phyloP scores from a whole-genome alignment of 2,888 invertebrate genomes.

The Drosophila dives region DNA sequence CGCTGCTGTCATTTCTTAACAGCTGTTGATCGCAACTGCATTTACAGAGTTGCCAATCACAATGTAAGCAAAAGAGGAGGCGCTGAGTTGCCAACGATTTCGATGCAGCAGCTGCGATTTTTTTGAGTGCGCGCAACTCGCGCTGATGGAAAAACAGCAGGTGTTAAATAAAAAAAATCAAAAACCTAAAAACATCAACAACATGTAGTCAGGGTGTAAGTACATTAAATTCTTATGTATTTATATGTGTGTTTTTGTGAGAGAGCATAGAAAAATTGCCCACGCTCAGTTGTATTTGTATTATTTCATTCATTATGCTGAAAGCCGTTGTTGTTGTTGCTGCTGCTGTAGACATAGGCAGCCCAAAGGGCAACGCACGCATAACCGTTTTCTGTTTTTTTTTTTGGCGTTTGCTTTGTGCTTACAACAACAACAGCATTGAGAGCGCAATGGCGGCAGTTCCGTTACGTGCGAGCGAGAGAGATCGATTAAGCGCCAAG shows the following conservation, averaged over 20 bases:
- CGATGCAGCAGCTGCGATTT: conserved; percentile 48
- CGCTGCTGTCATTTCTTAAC: conserved; percentile 18
- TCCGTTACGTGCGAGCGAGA: conserved; percentile 65
- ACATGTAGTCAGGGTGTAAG: conserved; percentile 28
- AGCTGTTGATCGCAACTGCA: conserved; percentile 63
- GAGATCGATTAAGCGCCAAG: conserved; percentile 57
- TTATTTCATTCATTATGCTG: conserved; percentile 56
- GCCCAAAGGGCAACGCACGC: conserved; percentile 77
- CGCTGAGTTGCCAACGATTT: conserved; percentile 36
- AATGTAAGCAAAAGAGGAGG: conserved; percentile 14
- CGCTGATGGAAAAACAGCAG: conserved; percentile 74
- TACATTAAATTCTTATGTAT: conserved; percentile 21
- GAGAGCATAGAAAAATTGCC: conserved; percentile 38
- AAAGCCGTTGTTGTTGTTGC: conserved; percentile 28
- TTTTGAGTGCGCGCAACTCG: conserved; percentile 21
- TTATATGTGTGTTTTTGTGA: conserved; percentile 12
- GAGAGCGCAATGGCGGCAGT: conserved; percentile 48
- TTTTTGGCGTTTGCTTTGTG: conserved; percentile 56
- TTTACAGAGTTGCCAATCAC: conserved; percentile 42
- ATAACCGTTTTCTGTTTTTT: conserved; percentile 51
- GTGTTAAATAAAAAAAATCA: conserved; percentile 71
- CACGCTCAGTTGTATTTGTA: conserved; percentile 48
- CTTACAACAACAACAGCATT: conserved; percentile 33
- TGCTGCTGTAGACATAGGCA: conserved; percentile 33
- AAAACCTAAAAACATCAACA: conserved; percentile 44